phyloP scores from a whole-genome alignment of 2,888 invertebrate species.

The Eupsilia transversa region DNA sequence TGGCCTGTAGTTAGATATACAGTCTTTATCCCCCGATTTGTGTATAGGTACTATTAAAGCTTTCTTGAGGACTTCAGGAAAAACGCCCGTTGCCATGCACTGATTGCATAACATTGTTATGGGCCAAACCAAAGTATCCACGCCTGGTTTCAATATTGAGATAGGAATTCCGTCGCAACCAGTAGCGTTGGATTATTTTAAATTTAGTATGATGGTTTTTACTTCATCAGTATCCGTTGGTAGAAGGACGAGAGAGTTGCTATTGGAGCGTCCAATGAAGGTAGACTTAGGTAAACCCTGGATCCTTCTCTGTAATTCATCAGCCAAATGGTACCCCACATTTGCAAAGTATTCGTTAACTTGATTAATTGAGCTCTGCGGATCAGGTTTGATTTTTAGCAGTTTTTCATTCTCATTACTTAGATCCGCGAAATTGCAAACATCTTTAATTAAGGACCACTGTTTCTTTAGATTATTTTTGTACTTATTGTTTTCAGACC shows the following conservation, averaged over 20 bases:
- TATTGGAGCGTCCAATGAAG: no score
- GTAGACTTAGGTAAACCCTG: no score
- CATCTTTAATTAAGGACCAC: slow-evolving; percentile 1
- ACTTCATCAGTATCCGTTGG: background rate
- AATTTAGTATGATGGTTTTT: slow-evolving; percentile 1
- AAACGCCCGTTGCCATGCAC: no score
- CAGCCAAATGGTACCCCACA: background rate
- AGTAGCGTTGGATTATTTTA: background rate
- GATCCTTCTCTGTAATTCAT: no score
- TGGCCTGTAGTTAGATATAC: no score
- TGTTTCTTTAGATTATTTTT: background rate
- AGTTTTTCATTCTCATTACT: background rate
- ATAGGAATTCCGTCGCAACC: background rate
- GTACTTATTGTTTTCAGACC: no score
- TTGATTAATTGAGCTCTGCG: background rate
- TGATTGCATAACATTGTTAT: no score
- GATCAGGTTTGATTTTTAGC: background rate
- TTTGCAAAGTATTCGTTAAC: no score
- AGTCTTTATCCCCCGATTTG: no score
- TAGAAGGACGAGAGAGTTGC: no score
- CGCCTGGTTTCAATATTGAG: background rate
- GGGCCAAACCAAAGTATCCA: background rate
- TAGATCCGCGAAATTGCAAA: background rate
- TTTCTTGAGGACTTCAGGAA: no score
- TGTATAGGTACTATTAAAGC: no score